Conservation (phyloP, 1,140 invertebrate genomes). For the Drosophila sproati region DNA sequence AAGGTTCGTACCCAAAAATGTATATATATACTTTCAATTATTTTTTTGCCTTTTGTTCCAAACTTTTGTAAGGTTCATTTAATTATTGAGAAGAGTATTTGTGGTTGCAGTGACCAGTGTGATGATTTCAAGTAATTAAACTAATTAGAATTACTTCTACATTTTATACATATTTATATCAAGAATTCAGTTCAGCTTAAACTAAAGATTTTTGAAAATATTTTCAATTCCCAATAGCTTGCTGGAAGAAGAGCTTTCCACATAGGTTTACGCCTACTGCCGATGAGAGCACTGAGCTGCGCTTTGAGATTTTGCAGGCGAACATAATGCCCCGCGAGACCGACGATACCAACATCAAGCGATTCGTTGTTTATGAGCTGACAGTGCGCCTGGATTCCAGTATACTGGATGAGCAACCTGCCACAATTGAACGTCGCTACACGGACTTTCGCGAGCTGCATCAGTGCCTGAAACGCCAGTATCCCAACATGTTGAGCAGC, state of each 20-base stretch:
- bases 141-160: too few species aligned
- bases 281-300: constrained; percentile 66
- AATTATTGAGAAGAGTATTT: too few species aligned
- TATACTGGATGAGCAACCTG: constrained; percentile 86
- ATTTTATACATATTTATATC: neutral
- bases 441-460: constrained; percentile 91
- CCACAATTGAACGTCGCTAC: constrained; percentile 89
- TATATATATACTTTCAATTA: neutral
- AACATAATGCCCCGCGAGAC: constrained; percentile 83
- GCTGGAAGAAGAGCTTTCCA: constrained; percentile 70
- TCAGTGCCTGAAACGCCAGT: constrained; percentile 87
- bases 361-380: constrained; percentile 88
- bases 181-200: neutral
- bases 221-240: constrained; percentile 40
- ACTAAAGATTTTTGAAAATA: neutral
- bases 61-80: too few species aligned
- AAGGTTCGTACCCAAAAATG: constrained; percentile 48
- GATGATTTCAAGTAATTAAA: too few species aligned
- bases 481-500: constrained; percentile 86
- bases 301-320: constrained; percentile 85
- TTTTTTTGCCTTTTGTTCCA: too few species aligned
- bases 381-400: constrained; percentile 86
- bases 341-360: constrained; percentile 86
- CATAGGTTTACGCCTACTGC: constrained; percentile 39
- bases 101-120: too few species aligned